phyloP scores from a whole-genome alignment of 2,113 vertebrate genomes.

The Piaya cayana region DNA sequence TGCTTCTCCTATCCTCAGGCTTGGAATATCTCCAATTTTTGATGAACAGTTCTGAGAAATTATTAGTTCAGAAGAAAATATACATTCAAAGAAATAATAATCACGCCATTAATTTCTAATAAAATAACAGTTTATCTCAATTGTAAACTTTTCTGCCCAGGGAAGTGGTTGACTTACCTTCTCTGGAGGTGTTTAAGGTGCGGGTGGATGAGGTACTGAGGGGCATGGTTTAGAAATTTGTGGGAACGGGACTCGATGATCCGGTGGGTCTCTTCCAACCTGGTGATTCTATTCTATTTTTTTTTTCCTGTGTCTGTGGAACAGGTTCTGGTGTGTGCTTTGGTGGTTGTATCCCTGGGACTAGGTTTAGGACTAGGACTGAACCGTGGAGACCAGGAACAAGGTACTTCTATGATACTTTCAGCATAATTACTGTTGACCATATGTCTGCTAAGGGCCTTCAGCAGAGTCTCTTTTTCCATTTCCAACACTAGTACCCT shows the following conservation, averaged over 20 bases:
- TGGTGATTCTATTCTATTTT: no score
- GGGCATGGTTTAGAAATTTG: no score
- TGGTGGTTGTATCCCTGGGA: slow-evolving; percentile 76
- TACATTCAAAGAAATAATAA: neutral
- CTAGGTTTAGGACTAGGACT: slow-evolving; percentile 78
- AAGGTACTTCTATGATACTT: slow-evolving; percentile 49
- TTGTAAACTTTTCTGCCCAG: neutral
- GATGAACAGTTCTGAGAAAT: neutral
- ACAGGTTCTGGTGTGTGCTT: slow-evolving; percentile 76
- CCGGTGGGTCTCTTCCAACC: no score
- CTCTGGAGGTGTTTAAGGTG: no score
- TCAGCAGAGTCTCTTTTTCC: neutral
- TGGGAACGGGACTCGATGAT: no score
- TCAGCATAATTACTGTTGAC: neutral
- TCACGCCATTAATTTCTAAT: neutral
- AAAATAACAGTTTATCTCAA: neutral
- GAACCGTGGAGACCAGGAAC: slow-evolving; percentile 42
- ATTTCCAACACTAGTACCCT: neutral
- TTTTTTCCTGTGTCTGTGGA: neutral
- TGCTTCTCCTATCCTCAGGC: neutral
- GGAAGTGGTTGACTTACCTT: no score
- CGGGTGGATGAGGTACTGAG: no score
- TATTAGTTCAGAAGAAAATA: neutral
- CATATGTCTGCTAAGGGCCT: neutral
- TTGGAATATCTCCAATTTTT: neutral